Conservation (phyloP, 2,113 vertebrate species). For the Malaclemys terrapin region DNA sequence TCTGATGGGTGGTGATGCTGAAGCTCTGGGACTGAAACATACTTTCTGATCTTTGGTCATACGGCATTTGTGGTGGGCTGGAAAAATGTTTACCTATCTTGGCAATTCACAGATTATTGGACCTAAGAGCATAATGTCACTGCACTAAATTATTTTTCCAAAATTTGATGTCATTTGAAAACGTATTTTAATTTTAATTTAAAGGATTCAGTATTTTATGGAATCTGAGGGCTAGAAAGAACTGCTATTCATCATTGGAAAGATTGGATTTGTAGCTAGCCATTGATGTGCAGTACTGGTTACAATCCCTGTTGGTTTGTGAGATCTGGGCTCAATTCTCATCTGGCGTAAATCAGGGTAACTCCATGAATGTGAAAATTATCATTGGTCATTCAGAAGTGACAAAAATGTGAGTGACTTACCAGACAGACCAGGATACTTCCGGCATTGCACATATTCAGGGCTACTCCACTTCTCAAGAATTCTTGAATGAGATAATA, state of each 20-base stretch:
- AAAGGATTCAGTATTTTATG: neutral
- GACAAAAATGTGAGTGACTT: neutral
- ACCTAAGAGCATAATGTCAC: too few species aligned
- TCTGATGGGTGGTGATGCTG: too few species aligned
- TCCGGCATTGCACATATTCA: neutral
- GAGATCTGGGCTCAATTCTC: neutral
- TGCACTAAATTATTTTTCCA: too few species aligned
- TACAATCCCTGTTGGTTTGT: neutral
- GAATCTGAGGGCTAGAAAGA: neutral
- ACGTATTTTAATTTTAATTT: neutral
- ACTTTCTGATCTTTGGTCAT: too few species aligned
- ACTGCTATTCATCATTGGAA: neutral
- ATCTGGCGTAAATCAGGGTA: fast-evolving
- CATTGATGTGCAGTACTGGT: neutral
- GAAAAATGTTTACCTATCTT: too few species aligned
- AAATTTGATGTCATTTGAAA: too few species aligned
- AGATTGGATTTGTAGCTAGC: neutral
- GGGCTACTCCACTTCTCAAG: neutral
- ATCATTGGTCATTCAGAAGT: neutral
- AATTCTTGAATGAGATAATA: neutral
- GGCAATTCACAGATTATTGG: too few species aligned
- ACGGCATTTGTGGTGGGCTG: too few species aligned
- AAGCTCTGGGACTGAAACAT: too few species aligned
- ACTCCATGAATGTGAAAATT: neutral
- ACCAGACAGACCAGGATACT: neutral